Evolutionary conservation across 2,797 vertebrate species (phyloP).

Genomic region (Sparus aurata): DNA sequence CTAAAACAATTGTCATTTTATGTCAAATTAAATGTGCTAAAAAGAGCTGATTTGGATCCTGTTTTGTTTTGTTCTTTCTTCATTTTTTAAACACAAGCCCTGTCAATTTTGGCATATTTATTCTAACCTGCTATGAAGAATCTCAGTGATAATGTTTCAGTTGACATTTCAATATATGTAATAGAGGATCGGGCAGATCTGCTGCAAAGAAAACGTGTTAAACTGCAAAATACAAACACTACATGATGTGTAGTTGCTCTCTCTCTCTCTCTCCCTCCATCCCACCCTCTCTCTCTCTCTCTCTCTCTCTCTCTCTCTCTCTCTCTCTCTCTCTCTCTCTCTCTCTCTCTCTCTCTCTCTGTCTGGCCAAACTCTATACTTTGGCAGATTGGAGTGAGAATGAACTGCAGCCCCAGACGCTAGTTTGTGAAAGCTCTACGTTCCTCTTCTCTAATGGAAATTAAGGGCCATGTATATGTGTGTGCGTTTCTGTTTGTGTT

Average conservation of each 20-base stretch:
- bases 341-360: slow-evolving; percentile 7
- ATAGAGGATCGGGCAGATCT: not conserved
- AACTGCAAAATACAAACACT: not conserved
- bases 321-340: slow-evolving; percentile 21
- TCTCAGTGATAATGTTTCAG: not conserved
- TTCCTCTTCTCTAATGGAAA: slow-evolving; percentile 85
- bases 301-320: not conserved
- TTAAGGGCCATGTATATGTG: slow-evolving; percentile 62
- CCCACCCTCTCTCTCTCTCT: not conserved
- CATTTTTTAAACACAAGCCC: not conserved
- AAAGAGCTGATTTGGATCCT: not conserved
- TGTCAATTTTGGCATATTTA: not conserved
- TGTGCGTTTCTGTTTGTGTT: slow-evolving; percentile 15
- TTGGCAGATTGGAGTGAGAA: slow-evolving; percentile 74
- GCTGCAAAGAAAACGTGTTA: not conserved
- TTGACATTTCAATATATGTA: not conserved
- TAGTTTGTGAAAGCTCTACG: slow-evolving; percentile 78
- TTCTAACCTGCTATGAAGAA: not conserved
- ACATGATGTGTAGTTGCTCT: not conserved
- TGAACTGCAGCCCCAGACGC: slow-evolving; percentile 78
- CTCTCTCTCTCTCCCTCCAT: not conserved
- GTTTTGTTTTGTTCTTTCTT: not conserved
- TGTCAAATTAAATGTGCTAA: not conserved
- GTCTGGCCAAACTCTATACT: slow-evolving; percentile 62
- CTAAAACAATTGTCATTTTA: not conserved